These are phyloP conservation scores for Equus quagga DNA, from an alignment of 2,113 vertebrate genomes.

Conservation along the genomic window DNA sequence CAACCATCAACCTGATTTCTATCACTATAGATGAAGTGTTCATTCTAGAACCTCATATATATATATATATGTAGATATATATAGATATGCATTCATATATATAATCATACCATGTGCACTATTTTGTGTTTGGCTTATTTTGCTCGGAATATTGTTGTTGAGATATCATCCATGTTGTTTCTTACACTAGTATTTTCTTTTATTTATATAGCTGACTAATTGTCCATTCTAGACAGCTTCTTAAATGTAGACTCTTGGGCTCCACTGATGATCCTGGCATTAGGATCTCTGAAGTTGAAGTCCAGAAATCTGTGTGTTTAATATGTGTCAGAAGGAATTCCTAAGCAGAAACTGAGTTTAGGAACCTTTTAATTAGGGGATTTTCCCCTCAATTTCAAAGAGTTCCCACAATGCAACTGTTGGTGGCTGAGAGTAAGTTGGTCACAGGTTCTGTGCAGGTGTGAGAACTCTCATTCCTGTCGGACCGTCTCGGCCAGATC, in stretches of 20 bases:
- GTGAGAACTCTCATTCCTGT: neutral
- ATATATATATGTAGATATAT: neutral
- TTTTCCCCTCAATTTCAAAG: neutral
- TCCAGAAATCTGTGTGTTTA: conserved; percentile 12
- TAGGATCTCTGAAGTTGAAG: neutral
- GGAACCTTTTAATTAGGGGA: conserved; percentile 17
- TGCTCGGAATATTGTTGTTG: neutral
- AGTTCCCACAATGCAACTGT: neutral
- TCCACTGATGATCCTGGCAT: neutral
- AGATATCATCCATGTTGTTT: neutral
- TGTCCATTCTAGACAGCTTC: neutral
- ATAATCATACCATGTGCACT: neutral
- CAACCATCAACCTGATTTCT: neutral
- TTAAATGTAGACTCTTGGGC: neutral
- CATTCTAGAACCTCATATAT: neutral
- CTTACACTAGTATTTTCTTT: neutral
- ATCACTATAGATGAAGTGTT: neutral
- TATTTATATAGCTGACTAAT: neutral
- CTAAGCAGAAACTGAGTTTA: neutral
- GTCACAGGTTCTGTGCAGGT: neutral
- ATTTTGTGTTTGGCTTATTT: neutral
- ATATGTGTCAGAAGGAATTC: neutral
- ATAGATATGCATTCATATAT: neutral
- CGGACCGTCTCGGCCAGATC: neutral
- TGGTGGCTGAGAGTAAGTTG: neutral